Base-by-base conservation (phyloP, 2,113 vertebrate species). In the Lophura nycthemera region DNA sequence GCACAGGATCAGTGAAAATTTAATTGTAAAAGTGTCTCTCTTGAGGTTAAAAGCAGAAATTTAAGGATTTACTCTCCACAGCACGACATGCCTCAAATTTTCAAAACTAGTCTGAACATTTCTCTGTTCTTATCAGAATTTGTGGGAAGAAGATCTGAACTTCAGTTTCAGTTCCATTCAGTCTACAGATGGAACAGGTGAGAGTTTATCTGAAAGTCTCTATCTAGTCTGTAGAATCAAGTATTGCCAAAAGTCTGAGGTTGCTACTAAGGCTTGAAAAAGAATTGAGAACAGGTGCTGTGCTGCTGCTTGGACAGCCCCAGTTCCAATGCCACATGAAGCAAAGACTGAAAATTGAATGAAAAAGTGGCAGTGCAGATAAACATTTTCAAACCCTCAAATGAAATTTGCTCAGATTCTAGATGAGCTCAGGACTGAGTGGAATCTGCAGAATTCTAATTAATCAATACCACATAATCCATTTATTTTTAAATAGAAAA, bases 1-100 rank as follows among this genome's bases (percentile, higher is more conserved):
- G 86, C 73, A 83, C 13, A 32, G 45, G 45, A 89, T 76, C 52
- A 56, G 29, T 89, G 90, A 76, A 95, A 95, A 75, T 34, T 17
- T 47, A 85, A 77, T 40, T 67, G 81, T 90, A 92, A 94, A 96
- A 92, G 59, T 79, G 15, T 81, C 24, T 69, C 45, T 84, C 24
- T 27, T 69, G 22, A n/a, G 42, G 47, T 72, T 86, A 83, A 77
- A 90, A 93, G 42, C 34, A 77, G 52, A 83, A 83, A 82, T 36
- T 12, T n/a, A 54, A 86, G 74, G 32, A 8, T 5, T 57, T 74
- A 42, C 20, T 15, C 43, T 88, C 63, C 71, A 47, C 82, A 3
- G 3, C n/a, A 36, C 66, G 14, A 74, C 70, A 40, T 40, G 20
- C n/a, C 67, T 74, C 60, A 48, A 8, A 73, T 82, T 79, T 77